Evolutionary conservation across 2,113 vertebrate genomes (phyloP).

Genomic region (Ammodytes marinus): DNA sequence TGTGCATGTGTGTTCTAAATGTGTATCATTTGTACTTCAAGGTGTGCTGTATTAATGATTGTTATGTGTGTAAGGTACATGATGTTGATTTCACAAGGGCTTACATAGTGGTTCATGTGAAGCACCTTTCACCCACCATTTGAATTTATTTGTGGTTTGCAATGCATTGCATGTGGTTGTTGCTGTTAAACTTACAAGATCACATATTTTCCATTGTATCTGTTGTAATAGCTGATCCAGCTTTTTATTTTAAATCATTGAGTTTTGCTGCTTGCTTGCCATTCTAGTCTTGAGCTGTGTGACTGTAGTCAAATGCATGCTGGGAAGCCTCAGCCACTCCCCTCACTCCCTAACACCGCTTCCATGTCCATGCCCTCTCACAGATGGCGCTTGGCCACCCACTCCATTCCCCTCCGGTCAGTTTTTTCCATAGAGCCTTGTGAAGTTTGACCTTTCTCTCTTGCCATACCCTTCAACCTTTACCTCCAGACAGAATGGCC

Average conservation of each 20-base stretch:
- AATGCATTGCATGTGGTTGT: conserved; percentile 64
- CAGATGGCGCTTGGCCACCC: conserved; percentile 83
- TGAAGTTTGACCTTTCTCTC: conserved; percentile 72
- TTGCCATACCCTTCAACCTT: conserved; percentile 49
- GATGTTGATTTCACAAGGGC: conserved; percentile 69
- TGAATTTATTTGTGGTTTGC: conserved; percentile 40
- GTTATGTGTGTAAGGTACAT: conserved; percentile 52
- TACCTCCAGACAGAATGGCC: conserved; percentile 85
- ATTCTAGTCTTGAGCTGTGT: conserved; percentile 34
- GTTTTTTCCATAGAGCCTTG: conserved; percentile 71
- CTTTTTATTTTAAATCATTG: conserved; percentile 22
- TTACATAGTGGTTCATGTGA: conserved; percentile 50
- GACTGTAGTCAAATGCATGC: conserved; percentile 77
- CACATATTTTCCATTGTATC: conserved; percentile 28
- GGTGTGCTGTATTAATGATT: conserved; percentile 28
- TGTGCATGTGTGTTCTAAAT: conserved; percentile 73
- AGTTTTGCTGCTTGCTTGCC: conserved; percentile 41
- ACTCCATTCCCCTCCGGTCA: conserved; percentile 79
- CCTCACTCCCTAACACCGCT: conserved; percentile 73
- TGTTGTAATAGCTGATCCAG: conserved; percentile 41
- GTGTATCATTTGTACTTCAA: conserved; percentile 35
- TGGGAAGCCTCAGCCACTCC: conserved; percentile 62
- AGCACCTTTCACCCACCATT: conserved; percentile 23
- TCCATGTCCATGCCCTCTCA: conserved; percentile 74
- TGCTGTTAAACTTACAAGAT: conserved; percentile 45